A percentile compares a stretch with the other conserved stretches of the same genome.
phyloP scores from a whole-genome alignment of 1,140 invertebrate species.

The Drosophila persimilis region DNA sequence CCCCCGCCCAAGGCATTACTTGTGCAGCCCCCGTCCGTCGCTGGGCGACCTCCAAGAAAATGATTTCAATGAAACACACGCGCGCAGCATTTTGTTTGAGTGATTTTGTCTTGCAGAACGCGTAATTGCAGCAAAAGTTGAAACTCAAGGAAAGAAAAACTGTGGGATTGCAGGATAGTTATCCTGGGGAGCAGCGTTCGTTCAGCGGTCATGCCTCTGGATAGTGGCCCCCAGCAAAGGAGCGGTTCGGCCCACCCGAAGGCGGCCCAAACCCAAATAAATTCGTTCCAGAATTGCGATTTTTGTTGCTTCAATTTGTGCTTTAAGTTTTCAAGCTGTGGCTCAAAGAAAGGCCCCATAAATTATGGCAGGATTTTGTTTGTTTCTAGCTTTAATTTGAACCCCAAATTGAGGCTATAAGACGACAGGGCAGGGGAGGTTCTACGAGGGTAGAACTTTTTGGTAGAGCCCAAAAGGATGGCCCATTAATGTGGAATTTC shows the following conservation, averaged over 20 bases:
- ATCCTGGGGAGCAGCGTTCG: slow-evolving; percentile 7
- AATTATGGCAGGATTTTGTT: no score
- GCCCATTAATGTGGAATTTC: neutral
- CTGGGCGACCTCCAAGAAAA: slow-evolving; percentile 20
- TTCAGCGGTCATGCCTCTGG: neutral
- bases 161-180: slow-evolving; percentile 16
- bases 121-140: slow-evolving; percentile 78
- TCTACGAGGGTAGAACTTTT: neutral
- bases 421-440: no score
- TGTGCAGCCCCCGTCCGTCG: neutral
- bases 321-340: no score
- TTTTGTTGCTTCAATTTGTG: no score
- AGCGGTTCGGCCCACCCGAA: slow-evolving; percentile 18
- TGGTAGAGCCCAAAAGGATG: neutral
- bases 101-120: slow-evolving; percentile 77
- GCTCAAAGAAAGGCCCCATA: no score
- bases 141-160: slow-evolving; percentile 44
- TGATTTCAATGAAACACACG: slow-evolving; percentile 78
- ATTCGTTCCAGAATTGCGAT: no score
- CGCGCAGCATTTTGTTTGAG: slow-evolving; percentile 73
- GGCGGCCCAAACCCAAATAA: no score
- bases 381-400: no score
- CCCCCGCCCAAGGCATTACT: neutral
- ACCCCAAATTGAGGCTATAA: no score
- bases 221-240: slow-evolving; percentile 33